Evolutionary conservation across 2,888 invertebrate species (phyloP).

Genomic region (Calameuta pallipes): DNA sequence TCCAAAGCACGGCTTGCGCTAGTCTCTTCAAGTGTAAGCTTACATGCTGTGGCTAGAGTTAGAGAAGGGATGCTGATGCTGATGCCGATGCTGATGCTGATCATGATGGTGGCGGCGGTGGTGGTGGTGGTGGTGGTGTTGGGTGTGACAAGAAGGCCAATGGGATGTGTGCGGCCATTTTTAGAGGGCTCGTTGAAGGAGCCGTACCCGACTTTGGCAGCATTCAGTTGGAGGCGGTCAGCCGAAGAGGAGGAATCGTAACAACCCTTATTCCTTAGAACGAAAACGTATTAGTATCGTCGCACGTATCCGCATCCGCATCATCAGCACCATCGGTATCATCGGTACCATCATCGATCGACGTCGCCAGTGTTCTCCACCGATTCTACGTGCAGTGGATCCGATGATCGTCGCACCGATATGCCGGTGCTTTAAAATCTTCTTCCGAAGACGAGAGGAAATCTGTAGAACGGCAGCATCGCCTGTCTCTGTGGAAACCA

Average conservation of each 20-base stretch:
- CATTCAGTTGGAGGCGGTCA: slow-evolving; percentile 60
- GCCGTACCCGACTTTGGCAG: slow-evolving; percentile 50
- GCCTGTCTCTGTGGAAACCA: no score
- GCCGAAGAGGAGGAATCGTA: slow-evolving; percentile 38
- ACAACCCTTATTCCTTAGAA: neutral
- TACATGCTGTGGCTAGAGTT: slow-evolving; percentile 46
- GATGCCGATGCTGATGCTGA: no score
- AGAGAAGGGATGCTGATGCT: neutral
- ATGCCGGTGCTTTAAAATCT: no score
- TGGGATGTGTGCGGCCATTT: slow-evolving; percentile 65
- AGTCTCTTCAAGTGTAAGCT: slow-evolving; percentile 62
- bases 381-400: no score
- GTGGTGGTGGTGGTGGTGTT: slow-evolving; percentile 25
- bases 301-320: no score
- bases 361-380: no score
- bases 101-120: no score
- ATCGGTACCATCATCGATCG: no score
- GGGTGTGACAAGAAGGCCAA: slow-evolving; percentile 59
- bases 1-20: slow-evolving; percentile 35
- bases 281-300: neutral
- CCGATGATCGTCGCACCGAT: no score
- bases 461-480: no score
- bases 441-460: no score
- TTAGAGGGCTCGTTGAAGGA: slow-evolving; percentile 62
- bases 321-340: no score